Evolutionary conservation across 1,140 invertebrate genomes (phyloP), one percentile per base, ranked within the genome.

Genomic region (Heliothis virescens): DNA sequence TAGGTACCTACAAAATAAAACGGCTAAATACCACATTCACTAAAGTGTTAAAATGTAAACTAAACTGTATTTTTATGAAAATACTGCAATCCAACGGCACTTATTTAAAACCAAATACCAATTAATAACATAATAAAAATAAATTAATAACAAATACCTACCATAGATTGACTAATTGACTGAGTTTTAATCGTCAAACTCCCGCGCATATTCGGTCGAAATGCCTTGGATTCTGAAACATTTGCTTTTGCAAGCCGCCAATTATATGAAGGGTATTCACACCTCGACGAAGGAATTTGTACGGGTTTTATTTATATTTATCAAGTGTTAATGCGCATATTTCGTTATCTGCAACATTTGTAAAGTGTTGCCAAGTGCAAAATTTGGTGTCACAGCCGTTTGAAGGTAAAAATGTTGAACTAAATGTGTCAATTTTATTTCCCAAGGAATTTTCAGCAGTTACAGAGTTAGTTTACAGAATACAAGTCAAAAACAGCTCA

Each of bases 221-320:
- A 75, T 75, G 71, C 52, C 34, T 12, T 15, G 63, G n/a, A 80
- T 69, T 80, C 57, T 21, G 41, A 75, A 75, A 80, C 55, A 80
- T 75, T 75, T 60, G 53, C 72, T 80, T 80, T 80, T 50, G 41
- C 7, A 16, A n/a, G 63, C 79, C 79, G 79, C 79, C 79, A 80
- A 80, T 80, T 80, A 80, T 75, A 53, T 3, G 16, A 52, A 63
- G 34, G 26, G 13, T 21, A 63, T 72, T 76, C 18, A 34, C 59
- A 52, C 59, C 74, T 50, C 48, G 4, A 12, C 2, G 48, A 0
- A 18, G 4, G 65, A 69, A 69, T 50, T 50, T 47, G n/a, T 65
- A 65, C 18, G 65, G 11, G 12, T 52, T 48, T 69, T 26, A 50
- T 50, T 48, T 69, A 34, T 52, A 50, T 50, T 48, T 69, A 34